Percentiles rank a stretch among this genome's conserved stretches.
phyloP scores from a whole-genome alignment of 2,888 invertebrate species.

The Sesamia inferens region DNA sequence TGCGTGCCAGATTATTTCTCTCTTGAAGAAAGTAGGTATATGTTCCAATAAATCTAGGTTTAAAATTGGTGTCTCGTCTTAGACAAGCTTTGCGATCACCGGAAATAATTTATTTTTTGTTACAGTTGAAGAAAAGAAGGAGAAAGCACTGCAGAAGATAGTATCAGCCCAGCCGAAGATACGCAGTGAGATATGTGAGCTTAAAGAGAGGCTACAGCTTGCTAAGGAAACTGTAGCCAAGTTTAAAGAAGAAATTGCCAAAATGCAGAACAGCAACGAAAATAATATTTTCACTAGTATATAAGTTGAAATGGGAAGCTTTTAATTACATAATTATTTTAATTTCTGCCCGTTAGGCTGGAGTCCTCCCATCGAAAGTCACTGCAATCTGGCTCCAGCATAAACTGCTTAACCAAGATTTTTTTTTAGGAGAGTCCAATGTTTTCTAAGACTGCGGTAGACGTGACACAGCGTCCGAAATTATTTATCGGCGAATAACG shows the following conservation, averaged over 20 bases:
- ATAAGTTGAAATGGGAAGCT: slow-evolving; percentile 12
- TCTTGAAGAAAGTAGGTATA: not conserved
- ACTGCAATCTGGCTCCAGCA: not conserved
- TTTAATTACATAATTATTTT: slow-evolving; percentile 5
- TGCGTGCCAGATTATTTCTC: accelerated
- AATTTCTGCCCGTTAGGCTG: not conserved
- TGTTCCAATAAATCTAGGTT: not conserved
- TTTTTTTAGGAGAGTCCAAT: not conserved
- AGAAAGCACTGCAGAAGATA: slow-evolving; percentile 94
- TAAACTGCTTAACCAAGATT: not conserved
- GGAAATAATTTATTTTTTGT: slow-evolving; percentile 65
- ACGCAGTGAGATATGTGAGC: slow-evolving; percentile 94
- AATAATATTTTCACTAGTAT: slow-evolving; percentile 62
- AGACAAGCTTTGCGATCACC: slow-evolving; percentile 9
- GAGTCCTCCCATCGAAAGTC: not conserved
- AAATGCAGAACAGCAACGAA: slow-evolving; percentile 76
- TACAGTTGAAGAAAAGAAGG: slow-evolving; percentile 96
- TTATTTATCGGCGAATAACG: not conserved
- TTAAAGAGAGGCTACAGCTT: slow-evolving; percentile 95
- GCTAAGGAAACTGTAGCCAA: slow-evolving; percentile 96
- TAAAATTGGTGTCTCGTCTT: not conserved
- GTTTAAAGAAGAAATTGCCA: slow-evolving; percentile 94
- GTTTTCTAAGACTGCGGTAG: not conserved
- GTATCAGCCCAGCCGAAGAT: slow-evolving; percentile 95
- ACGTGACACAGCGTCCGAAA: not conserved